These are phyloP conservation scores for Perca schrenkii DNA, from an alignment of 2,113 vertebrate genomes.

Conservation along the genomic window DNA sequence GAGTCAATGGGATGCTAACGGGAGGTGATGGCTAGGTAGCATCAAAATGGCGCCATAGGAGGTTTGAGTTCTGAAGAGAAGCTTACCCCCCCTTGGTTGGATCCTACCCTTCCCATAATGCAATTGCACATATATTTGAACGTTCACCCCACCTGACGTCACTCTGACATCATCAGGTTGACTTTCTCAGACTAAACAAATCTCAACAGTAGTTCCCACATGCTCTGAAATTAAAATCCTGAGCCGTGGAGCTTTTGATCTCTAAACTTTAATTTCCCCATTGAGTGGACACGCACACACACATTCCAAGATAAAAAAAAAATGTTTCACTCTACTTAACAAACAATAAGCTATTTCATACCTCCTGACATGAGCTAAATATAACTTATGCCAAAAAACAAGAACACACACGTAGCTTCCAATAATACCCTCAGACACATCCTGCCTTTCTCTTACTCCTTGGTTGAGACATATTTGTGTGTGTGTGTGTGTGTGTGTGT, in stretches of 20 bases:
- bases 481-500: constrained; percentile 22
- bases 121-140: not conserved
- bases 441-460: constrained; percentile 63
- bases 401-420: constrained; percentile 38
- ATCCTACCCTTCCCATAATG: not conserved
- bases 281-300: not conserved
- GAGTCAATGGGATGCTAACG: too few species aligned
- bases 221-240: too few species aligned
- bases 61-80: too few species aligned
- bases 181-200: not conserved
- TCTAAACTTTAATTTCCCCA: too few species aligned
- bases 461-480: constrained; percentile 19
- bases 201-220: not conserved
- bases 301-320: not conserved
- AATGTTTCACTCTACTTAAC: constrained; percentile 5
- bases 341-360: constrained; percentile 3
- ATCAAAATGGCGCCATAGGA: too few species aligned
- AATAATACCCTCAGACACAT: constrained; percentile 54
- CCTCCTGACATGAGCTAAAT: not conserved
- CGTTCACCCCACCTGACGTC: not conserved
- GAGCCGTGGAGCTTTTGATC: too few species aligned
- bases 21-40: too few species aligned
- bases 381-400: constrained; percentile 17
- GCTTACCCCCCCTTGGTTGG: too few species aligned
- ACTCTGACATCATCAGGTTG: not conserved